Conservation (phyloP, 2,113 vertebrate genomes). For the Platichthys flesus region DNA sequence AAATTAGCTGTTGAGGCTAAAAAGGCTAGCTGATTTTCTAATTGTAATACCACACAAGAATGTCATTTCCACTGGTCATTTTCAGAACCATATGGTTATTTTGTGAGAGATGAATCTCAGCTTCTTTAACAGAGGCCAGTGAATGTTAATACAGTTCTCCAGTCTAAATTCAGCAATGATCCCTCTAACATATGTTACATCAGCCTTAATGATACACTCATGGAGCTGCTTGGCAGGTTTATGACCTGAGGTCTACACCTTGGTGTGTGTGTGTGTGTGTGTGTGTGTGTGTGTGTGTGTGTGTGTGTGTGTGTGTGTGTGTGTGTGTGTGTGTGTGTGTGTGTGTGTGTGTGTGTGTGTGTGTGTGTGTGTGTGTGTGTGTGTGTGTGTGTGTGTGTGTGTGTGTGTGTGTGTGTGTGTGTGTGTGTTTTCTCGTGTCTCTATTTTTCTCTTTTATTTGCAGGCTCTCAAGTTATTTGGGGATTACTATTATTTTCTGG, state of each 20-base stretch:
- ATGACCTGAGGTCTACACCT: constrained; percentile 54
- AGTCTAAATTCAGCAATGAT: constrained; percentile 60
- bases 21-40: constrained; percentile 2
- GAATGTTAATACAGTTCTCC: constrained; percentile 38
- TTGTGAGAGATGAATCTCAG: not conserved
- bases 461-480: constrained; percentile 44
- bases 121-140: constrained; percentile 26
- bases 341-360: too few species aligned
- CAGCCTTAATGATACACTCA: constrained; percentile 62
- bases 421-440: not conserved
- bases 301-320: constrained; percentile 5
- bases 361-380: constrained; percentile 29
- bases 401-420: constrained; percentile 32
- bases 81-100: not conserved
- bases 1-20: not conserved
- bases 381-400: constrained; percentile 39
- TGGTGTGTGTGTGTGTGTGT: constrained; percentile 30
- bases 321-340: not conserved
- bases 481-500: constrained; percentile 2
- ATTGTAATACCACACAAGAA: constrained; percentile 19
- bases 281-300: too few species aligned
- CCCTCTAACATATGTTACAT: constrained; percentile 66
- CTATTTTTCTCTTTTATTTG: constrained; percentile 45
- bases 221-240: constrained; percentile 65
- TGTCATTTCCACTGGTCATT: constrained; percentile 14